Percentiles rank a stretch among this genome's conserved stretches.
These are phyloP conservation scores for Hetaerina titia DNA, from an alignment of 2,888 invertebrate species.

Conservation along the genomic window DNA sequence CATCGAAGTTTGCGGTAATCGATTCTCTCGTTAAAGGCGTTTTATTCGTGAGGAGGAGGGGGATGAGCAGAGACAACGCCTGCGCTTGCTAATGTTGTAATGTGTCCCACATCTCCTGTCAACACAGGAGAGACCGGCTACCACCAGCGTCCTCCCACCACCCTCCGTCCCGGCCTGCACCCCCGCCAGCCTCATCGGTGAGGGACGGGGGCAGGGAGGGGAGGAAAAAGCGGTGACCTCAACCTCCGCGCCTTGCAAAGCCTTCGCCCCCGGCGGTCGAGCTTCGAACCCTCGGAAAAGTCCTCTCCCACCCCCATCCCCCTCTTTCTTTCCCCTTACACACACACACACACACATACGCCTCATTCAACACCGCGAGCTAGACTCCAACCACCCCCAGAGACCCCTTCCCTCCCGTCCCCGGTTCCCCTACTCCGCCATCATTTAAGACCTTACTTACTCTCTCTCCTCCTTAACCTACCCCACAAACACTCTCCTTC, in stretches of 20 bases:
- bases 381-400: not conserved
- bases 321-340: not conserved
- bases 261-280: slow-evolving; percentile 46
- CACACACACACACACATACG: not conserved
- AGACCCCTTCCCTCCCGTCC: not conserved
- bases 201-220: not conserved
- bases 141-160: not conserved
- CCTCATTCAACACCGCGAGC: slow-evolving; percentile 51
- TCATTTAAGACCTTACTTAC: not conserved
- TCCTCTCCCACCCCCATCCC: not conserved
- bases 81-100: slow-evolving; percentile 59
- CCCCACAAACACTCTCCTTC: not conserved
- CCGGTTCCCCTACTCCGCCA: not conserved
- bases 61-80: slow-evolving; percentile 55
- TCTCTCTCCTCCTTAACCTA: not conserved
- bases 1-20: slow-evolving; percentile 55
- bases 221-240: slow-evolving; percentile 26
- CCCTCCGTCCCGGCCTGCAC: not conserved
- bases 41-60: slow-evolving; percentile 34
- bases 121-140: slow-evolving; percentile 23
- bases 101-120: slow-evolving; percentile 63
- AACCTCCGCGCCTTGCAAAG: slow-evolving; percentile 38
- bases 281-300: slow-evolving; percentile 42
- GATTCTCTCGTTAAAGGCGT: slow-evolving; percentile 56
- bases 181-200: not conserved